Base-by-base conservation (phyloP, 2,888 invertebrate genomes). In the Linnaemya vulpina region DNA sequence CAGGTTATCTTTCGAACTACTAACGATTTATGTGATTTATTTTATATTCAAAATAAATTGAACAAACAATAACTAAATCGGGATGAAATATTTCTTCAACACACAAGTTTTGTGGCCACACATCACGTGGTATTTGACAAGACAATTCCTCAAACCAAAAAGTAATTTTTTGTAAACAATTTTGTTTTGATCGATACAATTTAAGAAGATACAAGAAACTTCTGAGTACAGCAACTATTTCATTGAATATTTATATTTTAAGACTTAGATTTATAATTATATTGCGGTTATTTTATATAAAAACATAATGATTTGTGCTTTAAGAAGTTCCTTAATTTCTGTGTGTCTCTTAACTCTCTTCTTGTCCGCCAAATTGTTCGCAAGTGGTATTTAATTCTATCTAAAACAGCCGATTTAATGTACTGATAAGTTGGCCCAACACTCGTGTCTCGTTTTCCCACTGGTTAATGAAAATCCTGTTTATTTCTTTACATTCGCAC, bases 391-490 rank as follows among this genome's bases (percentile, higher is more conserved):
- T 76, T 53, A 58, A 58, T 67, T 67, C 11, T 49, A 75, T 15
- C 53, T 38, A 58, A 76, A 76, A 58, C 35, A 49, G 35, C 17
- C 22, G 58, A 35, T 67, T 10, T 2, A 38, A 49, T 22, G 65
- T 20, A 43, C 55, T 46, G 35, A 73, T 46, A 35, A 73, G 25
- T n/a, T 58, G 58, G 30, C 35, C 38, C 17, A 43, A 65, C 53
- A 43, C 40, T 55, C 43, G 55, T 76, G 58, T n/a, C 70, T 62
- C 53, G 77, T 70, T 78, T 62, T 51, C 58, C 60, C 40, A 70
- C 77, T 77, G 68, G 75, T 51, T 55, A 40, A 35, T 35, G 22
- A 43, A 62, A 79, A 79, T 79, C 79, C 65, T 73, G 71, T 73
- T 79, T 68, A 3, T 1, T 20, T 9, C 15, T 63, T 67, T 38